A percentile compares a stretch with the other conserved stretches of the same genome.
These are phyloP conservation scores for Pachypanchax playfairii DNA, from an alignment of 2,113 vertebrate genomes.

Conservation along the genomic window DNA sequence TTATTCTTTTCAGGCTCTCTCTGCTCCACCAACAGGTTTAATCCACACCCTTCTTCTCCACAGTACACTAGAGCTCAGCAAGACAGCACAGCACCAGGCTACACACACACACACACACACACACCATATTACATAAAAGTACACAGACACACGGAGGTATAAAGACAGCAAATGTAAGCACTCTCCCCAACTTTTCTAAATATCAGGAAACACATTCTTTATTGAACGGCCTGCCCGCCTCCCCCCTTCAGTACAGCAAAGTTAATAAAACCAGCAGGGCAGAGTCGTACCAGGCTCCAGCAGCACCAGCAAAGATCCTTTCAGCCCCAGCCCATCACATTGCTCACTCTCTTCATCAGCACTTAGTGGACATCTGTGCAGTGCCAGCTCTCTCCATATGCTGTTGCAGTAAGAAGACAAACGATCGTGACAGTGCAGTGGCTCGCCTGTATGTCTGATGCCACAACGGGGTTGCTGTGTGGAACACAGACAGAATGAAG, in stretches of 20 bases:
- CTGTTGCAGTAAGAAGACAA: constrained; percentile 74
- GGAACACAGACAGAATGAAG: constrained; percentile 47
- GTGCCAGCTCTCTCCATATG: constrained; percentile 78
- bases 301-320: constrained; percentile 66
- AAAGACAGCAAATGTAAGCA: constrained; percentile 43
- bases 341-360: constrained; percentile 77
- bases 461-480: constrained; percentile 52
- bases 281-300: constrained; percentile 64
- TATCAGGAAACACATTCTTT: constrained; percentile 52
- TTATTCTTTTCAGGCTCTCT: constrained; percentile 92
- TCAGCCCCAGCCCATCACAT: constrained; percentile 56
- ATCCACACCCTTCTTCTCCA: constrained; percentile 74
- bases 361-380: constrained; percentile 80
- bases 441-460: constrained; percentile 64
- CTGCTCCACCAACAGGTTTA: constrained; percentile 84
- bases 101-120: constrained; percentile 1
- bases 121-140: neutral
- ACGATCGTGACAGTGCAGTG: constrained; percentile 68
- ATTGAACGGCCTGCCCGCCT: constrained; percentile 34
- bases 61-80: constrained; percentile 40
- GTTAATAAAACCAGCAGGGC: constrained; percentile 64
- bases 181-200: constrained; percentile 36
- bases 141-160: constrained; percentile 6
- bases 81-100: constrained; percentile 39
- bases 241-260: constrained; percentile 53